Percentiles rank a stretch among this genome's conserved stretches.
phyloP scores from a whole-genome alignment of 1,140 invertebrate species.

The Chrysomallon squamiferum region DNA sequence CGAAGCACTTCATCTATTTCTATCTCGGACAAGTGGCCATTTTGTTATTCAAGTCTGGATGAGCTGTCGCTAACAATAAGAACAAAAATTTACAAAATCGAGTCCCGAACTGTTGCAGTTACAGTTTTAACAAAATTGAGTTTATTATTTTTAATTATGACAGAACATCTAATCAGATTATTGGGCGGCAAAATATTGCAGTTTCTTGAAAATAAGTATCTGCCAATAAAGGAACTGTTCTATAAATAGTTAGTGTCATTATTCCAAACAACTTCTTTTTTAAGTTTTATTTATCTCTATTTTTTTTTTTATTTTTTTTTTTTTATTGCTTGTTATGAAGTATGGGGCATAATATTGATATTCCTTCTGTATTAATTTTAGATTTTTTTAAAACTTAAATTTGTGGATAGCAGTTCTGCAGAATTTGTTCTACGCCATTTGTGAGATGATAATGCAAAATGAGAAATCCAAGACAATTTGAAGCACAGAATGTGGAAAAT shows the following conservation, averaged over 20 bases:
- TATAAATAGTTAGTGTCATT: constrained; percentile 1
- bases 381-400: no score
- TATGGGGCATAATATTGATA: no score
- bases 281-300: no score
- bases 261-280: neutral
- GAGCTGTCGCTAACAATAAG: constrained; percentile 66
- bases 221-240: neutral
- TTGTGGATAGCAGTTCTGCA: no score
- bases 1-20: constrained; percentile 91
- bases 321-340: no score
- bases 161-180: neutral
- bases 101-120: neutral
- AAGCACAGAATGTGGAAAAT: no score
- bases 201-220: no score
- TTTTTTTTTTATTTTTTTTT: no score
- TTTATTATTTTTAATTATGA: neutral
- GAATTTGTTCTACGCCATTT: no score
- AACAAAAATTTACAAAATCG: neutral
- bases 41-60: constrained; percentile 38
- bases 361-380: no score
- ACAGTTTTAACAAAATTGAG: neutral
- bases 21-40: constrained; percentile 40
- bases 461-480: no score
- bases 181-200: neutral
- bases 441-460: no score